Conservation (phyloP, 2,797 vertebrate genomes). For the Clarias laeviceps region DNA sequence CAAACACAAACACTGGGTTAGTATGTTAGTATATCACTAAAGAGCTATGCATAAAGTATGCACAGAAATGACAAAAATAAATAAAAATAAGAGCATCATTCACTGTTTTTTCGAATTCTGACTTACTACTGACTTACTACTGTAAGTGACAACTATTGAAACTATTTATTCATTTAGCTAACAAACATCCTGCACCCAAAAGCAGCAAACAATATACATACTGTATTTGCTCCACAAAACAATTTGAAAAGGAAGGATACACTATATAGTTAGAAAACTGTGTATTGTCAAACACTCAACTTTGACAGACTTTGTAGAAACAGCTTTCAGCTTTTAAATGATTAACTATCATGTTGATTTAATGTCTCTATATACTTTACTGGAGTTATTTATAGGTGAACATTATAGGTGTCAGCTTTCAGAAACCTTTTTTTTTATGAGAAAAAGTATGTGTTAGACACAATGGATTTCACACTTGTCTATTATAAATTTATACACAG, state of each 20-base stretch:
- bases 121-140: neutral
- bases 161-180: neutral
- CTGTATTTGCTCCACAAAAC: neutral
- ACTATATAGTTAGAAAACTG: neutral
- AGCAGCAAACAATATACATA: neutral
- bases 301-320: neutral
- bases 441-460: neutral
- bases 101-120: neutral
- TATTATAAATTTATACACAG: neutral
- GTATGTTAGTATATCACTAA: constrained; percentile 23
- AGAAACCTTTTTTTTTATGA: neutral
- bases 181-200: neutral
- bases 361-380: neutral
- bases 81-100: neutral
- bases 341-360: neutral
- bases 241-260: neutral
- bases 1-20: constrained; percentile 16
- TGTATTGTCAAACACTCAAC: neutral
- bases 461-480: neutral
- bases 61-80: too few species aligned
- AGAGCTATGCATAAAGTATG: neutral
- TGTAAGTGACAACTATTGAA: neutral
- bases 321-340: neutral
- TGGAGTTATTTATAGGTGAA: neutral
- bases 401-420: neutral